These are phyloP conservation scores for Mesorhabditis spiculigera DNA, from an alignment of 2,888 invertebrate species.

Conservation along the genomic window DNA sequence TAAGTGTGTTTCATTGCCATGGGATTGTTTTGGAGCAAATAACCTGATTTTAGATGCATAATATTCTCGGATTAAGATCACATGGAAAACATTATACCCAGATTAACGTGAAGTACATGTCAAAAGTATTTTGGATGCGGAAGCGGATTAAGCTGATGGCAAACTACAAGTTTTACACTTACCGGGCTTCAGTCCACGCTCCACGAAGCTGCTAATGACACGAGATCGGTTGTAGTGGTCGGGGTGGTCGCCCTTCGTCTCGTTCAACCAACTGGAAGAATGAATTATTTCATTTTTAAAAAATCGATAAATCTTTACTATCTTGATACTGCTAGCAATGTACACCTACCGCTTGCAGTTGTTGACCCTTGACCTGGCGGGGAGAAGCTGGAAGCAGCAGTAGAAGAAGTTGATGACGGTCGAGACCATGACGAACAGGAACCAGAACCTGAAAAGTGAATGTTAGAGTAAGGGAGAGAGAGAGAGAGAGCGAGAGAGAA, in stretches of 20 bases:
- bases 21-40: constrained; percentile 1
- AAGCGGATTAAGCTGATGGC: no score
- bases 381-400: constrained; percentile 57
- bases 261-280: constrained; percentile 10
- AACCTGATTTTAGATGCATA: no score
- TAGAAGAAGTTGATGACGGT: constrained; percentile 62
- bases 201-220: constrained; percentile 35
- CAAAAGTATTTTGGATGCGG: no score
- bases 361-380: constrained; percentile 27
- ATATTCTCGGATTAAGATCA: no score
- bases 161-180: neutral
- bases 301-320: neutral
- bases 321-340: neutral
- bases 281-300: neutral
- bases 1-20: neutral
- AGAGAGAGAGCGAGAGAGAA: no score
- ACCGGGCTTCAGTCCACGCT: constrained; percentile 46
- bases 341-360: neutral
- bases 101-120: no score
- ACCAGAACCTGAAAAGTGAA: constrained; percentile 59
- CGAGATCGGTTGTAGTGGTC: constrained; percentile 11
- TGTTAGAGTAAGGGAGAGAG: no score
- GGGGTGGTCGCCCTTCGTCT: constrained; percentile 7
- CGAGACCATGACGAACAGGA: constrained; percentile 61
- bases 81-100: no score